phyloP scores from a whole-genome alignment of 37 sponge, comb jelly and placozoan species.

The Cladorhizidae sp. region DNA sequence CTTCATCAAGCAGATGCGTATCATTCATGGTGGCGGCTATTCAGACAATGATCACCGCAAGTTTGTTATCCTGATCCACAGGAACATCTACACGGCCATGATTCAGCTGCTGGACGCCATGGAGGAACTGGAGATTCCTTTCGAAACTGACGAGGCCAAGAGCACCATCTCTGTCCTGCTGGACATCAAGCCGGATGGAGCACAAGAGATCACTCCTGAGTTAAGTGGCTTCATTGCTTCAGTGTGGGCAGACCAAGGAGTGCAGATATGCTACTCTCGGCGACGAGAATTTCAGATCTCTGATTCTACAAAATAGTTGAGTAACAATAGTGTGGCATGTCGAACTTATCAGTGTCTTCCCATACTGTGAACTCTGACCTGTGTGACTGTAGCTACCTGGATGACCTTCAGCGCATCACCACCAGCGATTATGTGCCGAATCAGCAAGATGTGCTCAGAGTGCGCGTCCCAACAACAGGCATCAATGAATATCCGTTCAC shows the following conservation, averaged over 20 bases:
- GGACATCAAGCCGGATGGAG: neutral
- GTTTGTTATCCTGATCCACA: slow-evolving; percentile 69
- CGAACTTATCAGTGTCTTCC: no score
- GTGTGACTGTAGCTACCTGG: no score
- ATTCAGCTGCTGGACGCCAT: slow-evolving; percentile 53
- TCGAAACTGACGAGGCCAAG: neutral
- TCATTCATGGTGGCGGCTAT: slow-evolving; percentile 95
- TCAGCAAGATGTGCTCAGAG: slow-evolving; percentile 86
- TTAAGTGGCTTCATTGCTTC: slow-evolving; percentile 22
- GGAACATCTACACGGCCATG: slow-evolving; percentile 79
- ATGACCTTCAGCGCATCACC: slow-evolving; percentile 81
- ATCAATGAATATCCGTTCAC: slow-evolving; percentile 92
- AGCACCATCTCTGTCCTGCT: neutral
- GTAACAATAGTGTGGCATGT: no score
- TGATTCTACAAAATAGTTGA: slow-evolving; percentile 96
- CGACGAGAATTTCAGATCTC: slow-evolving; percentile 93
- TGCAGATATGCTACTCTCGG: slow-evolving; percentile 81
- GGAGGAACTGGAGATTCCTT: slow-evolving; percentile 40
- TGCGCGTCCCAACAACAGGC: slow-evolving; percentile 91
- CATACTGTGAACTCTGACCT: no score
- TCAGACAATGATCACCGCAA: slow-evolving; percentile 62
- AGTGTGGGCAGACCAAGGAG: slow-evolving; percentile 80
- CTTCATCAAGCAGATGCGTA: slow-evolving; percentile 98
- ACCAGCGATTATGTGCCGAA: slow-evolving; percentile 73
- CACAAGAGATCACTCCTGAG: neutral